These are phyloP conservation scores for Eupeodes latifasciatus DNA, from an alignment of 2,888 invertebrate species.

Conservation along the genomic window DNA sequence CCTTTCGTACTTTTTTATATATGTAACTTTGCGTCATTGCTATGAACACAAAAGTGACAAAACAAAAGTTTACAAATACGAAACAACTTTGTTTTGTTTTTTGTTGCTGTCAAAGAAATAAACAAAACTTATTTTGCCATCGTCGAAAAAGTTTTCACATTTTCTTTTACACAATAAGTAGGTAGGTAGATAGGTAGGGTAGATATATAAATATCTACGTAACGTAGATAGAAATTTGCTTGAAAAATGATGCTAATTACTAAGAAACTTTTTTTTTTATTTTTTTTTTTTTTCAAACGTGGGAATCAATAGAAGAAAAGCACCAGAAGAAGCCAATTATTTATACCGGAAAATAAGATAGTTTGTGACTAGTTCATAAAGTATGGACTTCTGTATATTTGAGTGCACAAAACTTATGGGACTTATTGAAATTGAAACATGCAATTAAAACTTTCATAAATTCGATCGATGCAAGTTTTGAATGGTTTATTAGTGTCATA, in stretches of 20 bases:
- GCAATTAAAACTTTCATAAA: too few species aligned
- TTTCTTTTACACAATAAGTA: not conserved
- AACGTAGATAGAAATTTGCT: not conserved
- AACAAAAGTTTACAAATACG: not conserved
- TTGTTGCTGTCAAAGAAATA: constrained; percentile 16
- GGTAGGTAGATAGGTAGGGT: too few species aligned
- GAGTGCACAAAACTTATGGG: too few species aligned
- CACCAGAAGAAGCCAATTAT: constrained; percentile 7
- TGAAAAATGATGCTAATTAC: constrained; percentile 25
- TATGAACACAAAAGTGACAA: constrained; percentile 27
- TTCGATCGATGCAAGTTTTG: too few species aligned
- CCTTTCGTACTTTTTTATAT: not conserved
- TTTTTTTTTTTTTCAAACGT: not conserved
- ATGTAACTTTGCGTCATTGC: not conserved
- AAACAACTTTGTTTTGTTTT: not conserved
- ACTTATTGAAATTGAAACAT: too few species aligned
- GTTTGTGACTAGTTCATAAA: not conserved
- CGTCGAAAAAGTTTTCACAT: constrained; percentile 28
- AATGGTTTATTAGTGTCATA: too few species aligned
- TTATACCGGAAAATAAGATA: not conserved
- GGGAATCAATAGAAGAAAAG: not conserved
- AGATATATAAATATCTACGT: too few species aligned
- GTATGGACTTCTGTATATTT: too few species aligned
- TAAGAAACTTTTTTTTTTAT: not conserved
- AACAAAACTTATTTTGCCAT: constrained; percentile 19